Conservation (phyloP, 2,113 vertebrate species). For the Apteryx mantelli region DNA sequence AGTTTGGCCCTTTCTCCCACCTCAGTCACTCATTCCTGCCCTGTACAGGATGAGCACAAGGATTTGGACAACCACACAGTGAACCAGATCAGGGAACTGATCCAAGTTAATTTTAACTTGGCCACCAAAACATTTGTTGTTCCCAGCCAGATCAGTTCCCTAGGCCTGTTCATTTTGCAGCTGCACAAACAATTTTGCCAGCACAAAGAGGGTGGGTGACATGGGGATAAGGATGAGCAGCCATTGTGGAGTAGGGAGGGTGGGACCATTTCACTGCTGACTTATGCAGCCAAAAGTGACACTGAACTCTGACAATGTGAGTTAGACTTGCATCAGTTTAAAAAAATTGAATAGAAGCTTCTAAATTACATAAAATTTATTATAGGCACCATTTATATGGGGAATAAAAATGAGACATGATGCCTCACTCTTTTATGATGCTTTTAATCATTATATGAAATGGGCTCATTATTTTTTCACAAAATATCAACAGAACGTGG, state of each 20-base stretch:
- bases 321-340: neutral
- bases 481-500: neutral
- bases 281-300: neutral
- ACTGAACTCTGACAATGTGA: neutral
- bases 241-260: neutral
- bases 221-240: neutral
- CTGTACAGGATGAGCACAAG: neutral
- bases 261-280: neutral
- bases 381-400: neutral
- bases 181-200: conserved; percentile 50
- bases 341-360: neutral
- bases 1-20: neutral
- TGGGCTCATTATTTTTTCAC: neutral
- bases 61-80: neutral
- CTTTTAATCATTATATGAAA: neutral
- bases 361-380: neutral
- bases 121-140: conserved; percentile 17
- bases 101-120: conserved; percentile 41
- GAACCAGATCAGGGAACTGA: conserved; percentile 1
- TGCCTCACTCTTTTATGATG: neutral
- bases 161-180: neutral
- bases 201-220: conserved; percentile 5
- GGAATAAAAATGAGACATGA: neutral
- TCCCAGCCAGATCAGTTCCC: conserved; percentile 6
- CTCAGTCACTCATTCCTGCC: neutral